phyloP scores from a whole-genome alignment of 2,888 invertebrate species.

The Agriopis aurantiaria region DNA sequence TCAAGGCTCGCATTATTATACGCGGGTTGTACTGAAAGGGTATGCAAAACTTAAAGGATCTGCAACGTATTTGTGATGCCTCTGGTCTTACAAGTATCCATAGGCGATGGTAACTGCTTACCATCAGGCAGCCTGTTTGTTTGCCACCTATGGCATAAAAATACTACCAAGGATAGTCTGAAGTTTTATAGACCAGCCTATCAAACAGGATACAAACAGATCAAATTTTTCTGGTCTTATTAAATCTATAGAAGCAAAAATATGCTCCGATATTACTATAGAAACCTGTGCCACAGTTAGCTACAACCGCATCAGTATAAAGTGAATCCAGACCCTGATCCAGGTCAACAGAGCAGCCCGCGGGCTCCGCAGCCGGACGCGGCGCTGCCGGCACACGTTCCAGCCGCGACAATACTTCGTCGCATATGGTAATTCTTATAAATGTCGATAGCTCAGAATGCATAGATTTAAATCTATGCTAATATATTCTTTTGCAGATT shows the following conservation, averaged over 20 bases:
- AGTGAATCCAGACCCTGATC: background rate
- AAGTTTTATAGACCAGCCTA: too few species aligned
- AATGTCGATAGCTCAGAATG: background rate
- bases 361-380: too few species aligned
- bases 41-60: background rate
- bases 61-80: too few species aligned
- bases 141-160: too few species aligned
- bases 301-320: background rate
- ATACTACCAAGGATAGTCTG: too few species aligned
- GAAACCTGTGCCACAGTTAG: too few species aligned
- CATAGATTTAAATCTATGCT: background rate
- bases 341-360: constrained; percentile 1
- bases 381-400: too few species aligned
- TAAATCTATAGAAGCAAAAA: background rate
- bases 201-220: too few species aligned
- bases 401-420: constrained; percentile 20
- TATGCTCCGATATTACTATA: background rate
- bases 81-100: too few species aligned
- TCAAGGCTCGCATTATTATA: background rate
- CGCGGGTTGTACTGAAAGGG: background rate
- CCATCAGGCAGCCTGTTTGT: too few species aligned
- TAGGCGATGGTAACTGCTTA: too few species aligned
- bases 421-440: constrained; percentile 20
- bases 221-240: background rate
- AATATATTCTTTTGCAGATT: background rate